Evolutionary conservation across 1,140 invertebrate genomes (phyloP).

Genomic region (Anoplolepis gracilipes): DNA sequence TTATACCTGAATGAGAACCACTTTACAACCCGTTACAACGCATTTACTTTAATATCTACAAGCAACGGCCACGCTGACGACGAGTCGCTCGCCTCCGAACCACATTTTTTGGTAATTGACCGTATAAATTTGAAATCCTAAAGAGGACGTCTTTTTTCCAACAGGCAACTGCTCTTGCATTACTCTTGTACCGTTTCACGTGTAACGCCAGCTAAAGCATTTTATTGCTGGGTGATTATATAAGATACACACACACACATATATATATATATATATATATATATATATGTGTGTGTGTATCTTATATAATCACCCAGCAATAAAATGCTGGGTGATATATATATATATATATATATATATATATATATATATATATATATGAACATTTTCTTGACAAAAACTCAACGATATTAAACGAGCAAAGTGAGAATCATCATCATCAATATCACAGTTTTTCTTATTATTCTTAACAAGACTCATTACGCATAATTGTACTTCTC

Average conservation of each 20-base stretch:
- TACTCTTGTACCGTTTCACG: constrained; percentile 4
- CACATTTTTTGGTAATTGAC: constrained; percentile 70
- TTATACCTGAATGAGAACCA: constrained; percentile 63
- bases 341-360: too few species aligned
- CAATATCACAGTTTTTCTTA: neutral
- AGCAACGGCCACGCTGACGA: constrained; percentile 4
- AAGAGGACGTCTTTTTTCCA: neutral
- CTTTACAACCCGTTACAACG: constrained; percentile 68
- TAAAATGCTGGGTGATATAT: neutral
- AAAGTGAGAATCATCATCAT: neutral
- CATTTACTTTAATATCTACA: constrained; percentile 69
- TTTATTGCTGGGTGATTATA: neutral
- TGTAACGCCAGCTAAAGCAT: neutral
- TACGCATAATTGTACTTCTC: neutral
- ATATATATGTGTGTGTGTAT: too few species aligned
- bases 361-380: too few species aligned
- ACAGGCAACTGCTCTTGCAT: neutral
- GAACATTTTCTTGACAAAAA: neutral
- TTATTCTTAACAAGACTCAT: neutral
- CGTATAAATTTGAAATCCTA: constrained; percentile 54
- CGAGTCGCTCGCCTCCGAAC: constrained; percentile 7
- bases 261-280: too few species aligned
- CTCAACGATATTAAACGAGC: neutral
- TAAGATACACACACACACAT: too few species aligned
- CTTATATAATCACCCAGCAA: neutral